Percentiles rank a stretch among this genome's conserved stretches.
Evolutionary conservation across 2,797 vertebrate genomes (phyloP).

Genomic region (Arctocebus calabarensis): DNA sequence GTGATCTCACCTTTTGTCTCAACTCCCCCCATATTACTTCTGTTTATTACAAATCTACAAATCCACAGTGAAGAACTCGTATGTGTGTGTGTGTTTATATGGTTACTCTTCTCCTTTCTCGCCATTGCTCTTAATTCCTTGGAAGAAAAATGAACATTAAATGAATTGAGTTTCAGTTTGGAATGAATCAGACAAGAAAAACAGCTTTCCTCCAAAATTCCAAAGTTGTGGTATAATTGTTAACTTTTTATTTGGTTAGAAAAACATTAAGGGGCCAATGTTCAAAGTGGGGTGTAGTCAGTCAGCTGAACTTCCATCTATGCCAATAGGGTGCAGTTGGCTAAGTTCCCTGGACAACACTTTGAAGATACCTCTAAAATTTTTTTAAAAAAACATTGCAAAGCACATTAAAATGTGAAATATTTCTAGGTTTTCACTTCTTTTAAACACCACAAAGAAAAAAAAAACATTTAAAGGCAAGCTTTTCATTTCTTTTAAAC

Average conservation of each 20-base stretch:
- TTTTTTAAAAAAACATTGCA: not conserved
- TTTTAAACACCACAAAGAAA: constrained; percentile 52
- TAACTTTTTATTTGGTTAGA: constrained; percentile 66
- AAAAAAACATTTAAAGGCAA: constrained; percentile 13
- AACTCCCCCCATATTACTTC: too few relatives aligned
- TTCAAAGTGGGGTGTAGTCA: constrained; percentile 62
- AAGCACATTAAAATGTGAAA: constrained; percentile 59
- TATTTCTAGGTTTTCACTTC: constrained; percentile 60
- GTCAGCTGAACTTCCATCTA: constrained; percentile 50
- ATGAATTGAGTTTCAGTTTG: constrained; percentile 55
- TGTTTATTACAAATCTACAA: not conserved
- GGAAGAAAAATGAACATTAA: constrained; percentile 28
- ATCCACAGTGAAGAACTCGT: not conserved
- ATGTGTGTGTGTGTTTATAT: not conserved
- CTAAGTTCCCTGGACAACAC: constrained; percentile 58
- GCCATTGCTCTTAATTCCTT: constrained; percentile 35
- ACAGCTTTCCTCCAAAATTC: constrained; percentile 15
- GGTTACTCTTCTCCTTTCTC: not conserved
- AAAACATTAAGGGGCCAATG: constrained; percentile 63
- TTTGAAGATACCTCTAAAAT: constrained; percentile 66
- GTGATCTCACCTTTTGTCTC: too few relatives aligned
- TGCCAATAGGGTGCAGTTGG: constrained; percentile 67
- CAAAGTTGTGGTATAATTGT: constrained; percentile 56
- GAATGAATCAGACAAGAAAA: constrained; percentile 23
- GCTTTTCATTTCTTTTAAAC: not conserved